A percentile compares a stretch with the other conserved stretches of the same genome.
Conservation (phyloP, 1,140 invertebrate species). For the Hycleus cichorii region DNA sequence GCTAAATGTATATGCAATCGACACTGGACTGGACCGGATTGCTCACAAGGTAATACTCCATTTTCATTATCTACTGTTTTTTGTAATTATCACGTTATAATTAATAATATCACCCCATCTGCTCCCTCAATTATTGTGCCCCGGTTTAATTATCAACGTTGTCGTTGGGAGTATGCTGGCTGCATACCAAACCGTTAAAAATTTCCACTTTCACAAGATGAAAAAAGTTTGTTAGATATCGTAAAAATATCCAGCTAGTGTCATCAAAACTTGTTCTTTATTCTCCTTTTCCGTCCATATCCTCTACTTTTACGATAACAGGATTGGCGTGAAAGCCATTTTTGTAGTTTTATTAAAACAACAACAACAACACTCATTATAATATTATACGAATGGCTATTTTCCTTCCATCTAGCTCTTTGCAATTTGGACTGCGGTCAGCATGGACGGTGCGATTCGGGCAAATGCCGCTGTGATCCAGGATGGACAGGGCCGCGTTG, state of each 20-base stretch:
- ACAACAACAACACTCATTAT: no score
- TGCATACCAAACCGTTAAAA: background rate
- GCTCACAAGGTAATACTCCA: slow-evolving; percentile 71
- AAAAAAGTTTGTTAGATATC: slow-evolving; percentile 5
- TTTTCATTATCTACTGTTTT: background rate
- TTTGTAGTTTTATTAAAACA: slow-evolving; percentile 1
- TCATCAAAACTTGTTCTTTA: background rate
- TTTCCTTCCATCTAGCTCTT: slow-evolving; percentile 53
- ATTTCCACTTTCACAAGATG: background rate
- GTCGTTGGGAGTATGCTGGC: background rate
- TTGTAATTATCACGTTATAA: background rate
- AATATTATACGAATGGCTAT: no score
- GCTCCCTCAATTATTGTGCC: no score
- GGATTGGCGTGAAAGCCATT: background rate
- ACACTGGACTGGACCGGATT: slow-evolving; percentile 83
- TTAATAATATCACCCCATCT: background rate
- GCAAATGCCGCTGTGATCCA: slow-evolving; percentile 79
- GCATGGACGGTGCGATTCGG: slow-evolving; percentile 83
- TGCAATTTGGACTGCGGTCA: slow-evolving; percentile 86
- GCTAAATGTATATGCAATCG: slow-evolving; percentile 82
- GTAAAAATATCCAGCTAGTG: slow-evolving; percentile 3
- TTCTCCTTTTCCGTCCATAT: background rate
- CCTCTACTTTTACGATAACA: no score
- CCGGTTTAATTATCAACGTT: no score
- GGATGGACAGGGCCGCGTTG: slow-evolving; percentile 90